Percentiles rank a stretch among this genome's conserved stretches.
These are phyloP conservation scores for Epirrhoe alternata DNA, from an alignment of 2,888 invertebrate species.

Conservation along the genomic window DNA sequence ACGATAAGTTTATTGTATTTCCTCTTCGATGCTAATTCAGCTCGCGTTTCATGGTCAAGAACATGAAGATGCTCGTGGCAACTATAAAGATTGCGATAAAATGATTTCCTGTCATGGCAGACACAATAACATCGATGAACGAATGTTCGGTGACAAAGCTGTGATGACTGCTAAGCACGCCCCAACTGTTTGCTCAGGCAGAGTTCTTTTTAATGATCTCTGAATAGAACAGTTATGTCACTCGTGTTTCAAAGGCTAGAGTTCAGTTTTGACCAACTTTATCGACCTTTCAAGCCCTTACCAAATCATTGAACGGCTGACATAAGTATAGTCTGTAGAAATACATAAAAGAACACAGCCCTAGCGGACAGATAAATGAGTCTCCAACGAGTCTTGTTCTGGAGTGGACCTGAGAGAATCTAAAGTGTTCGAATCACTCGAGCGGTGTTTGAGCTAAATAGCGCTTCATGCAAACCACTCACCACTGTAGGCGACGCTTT, in stretches of 20 bases:
- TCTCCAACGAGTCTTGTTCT: constrained; percentile 66
- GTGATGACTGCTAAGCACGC: constrained; percentile 59
- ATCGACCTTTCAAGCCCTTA: neutral
- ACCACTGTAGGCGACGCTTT: constrained; percentile 98
- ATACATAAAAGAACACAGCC: constrained; percentile 16
- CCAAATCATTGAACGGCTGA: constrained; percentile 2
- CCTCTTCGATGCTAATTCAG: constrained; percentile 28
- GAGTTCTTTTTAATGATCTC: constrained; percentile 8
- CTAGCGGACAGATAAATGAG: constrained; percentile 43
- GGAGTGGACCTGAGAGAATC: constrained; percentile 60
- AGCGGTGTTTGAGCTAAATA: constrained; percentile 53
- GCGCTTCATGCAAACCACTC: constrained; percentile 88
- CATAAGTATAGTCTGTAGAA: constrained; percentile 1
- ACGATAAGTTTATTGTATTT: constrained; percentile 31
- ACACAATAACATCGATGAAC: constrained; percentile 31
- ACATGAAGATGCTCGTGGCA: constrained; percentile 29
- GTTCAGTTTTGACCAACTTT: neutral
- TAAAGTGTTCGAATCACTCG: constrained; percentile 24
- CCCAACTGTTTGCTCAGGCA: constrained; percentile 6
- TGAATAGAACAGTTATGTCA: constrained; percentile 1
- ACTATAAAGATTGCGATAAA: constrained; percentile 25
- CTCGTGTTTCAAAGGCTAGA: neutral
- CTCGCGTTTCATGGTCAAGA: constrained; percentile 31
- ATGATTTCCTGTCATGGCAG: constrained; percentile 30
- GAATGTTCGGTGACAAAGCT: constrained; percentile 57